Conservation (phyloP, 23 tunicate genomes). For the Phallusia fumigata region DNA sequence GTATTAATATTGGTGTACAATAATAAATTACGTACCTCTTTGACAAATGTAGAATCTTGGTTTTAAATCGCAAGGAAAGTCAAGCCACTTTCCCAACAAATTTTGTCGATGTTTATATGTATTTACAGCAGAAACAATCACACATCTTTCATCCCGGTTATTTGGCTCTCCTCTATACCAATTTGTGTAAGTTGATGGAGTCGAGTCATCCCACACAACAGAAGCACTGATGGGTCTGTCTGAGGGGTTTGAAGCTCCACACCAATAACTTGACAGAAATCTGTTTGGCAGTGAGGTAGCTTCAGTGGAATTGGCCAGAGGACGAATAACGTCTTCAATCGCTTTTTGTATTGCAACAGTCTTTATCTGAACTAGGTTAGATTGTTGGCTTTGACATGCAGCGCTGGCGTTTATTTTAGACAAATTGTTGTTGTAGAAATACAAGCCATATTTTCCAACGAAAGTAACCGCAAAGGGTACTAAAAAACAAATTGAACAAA, state of each 20-base stretch:
- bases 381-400: background rate
- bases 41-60: background rate
- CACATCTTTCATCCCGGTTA: background rate
- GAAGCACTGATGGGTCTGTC: background rate
- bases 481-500: background rate
- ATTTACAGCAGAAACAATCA: background rate
- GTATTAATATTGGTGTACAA: background rate
- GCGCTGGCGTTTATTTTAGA: background rate
- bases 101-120: background rate
- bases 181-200: background rate
- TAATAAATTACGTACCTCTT: background rate
- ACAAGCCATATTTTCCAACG: background rate
- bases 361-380: background rate
- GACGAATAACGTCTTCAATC: background rate
- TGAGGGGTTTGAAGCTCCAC: background rate
- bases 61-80: background rate
- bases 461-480: background rate
- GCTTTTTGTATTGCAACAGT: background rate
- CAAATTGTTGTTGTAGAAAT: background rate
- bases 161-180: background rate
- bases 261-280: background rate
- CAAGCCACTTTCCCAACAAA: background rate
- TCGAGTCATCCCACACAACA: background rate
- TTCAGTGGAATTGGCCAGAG: background rate
- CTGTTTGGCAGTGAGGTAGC: background rate